phyloP scores from a whole-genome alignment of 2,797 vertebrate species.

The Sebastes oblongus region DNA sequence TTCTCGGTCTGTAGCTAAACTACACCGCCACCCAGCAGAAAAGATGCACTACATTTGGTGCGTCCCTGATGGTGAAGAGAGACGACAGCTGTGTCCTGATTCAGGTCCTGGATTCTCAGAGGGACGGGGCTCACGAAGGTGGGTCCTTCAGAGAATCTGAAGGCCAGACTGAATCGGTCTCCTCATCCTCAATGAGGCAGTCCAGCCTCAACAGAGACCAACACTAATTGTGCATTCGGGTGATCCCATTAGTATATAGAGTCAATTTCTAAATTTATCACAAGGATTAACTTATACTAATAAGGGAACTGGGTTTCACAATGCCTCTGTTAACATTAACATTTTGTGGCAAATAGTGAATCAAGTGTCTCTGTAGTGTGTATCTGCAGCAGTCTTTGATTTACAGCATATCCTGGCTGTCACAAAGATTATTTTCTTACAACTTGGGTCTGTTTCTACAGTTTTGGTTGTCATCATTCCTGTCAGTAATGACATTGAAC shows the following conservation, averaged over 20 bases:
- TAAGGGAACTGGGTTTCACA: not conserved
- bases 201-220: not conserved
- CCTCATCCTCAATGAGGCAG: not conserved
- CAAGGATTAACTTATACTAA: not conserved
- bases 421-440: not conserved
- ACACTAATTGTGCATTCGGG: not conserved
- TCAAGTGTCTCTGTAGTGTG: not conserved
- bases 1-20: not conserved
- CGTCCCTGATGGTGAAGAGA: not conserved
- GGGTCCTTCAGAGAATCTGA: not conserved
- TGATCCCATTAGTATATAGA: not conserved
- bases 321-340: not conserved
- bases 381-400: not conserved
- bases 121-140: not conserved
- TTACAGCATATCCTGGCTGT: not conserved
- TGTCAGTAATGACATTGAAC: not conserved
- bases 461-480: not conserved
- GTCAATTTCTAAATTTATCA: not conserved
- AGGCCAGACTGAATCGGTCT: not conserved
- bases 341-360: not conserved
- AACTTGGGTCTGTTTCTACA: not conserved
- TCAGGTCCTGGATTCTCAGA: not conserved
- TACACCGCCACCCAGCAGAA: not conserved
- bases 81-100: constrained; percentile 20
- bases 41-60: not conserved